Conservation (phyloP, 2,888 invertebrate species). For the Drosophila multiciliata region DNA sequence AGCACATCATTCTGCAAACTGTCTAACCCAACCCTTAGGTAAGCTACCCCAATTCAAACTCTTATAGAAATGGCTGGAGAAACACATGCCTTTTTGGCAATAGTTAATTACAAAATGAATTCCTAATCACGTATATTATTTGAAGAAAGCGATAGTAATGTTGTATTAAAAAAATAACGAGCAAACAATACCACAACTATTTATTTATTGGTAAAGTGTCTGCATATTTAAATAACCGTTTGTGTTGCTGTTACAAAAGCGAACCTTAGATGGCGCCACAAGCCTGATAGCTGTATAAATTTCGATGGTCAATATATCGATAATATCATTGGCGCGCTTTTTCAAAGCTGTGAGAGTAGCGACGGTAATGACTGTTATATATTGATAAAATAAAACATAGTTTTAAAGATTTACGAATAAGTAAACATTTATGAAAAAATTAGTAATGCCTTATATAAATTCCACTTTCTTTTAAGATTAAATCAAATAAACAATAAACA, state of each 20-base stretch:
- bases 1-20: constrained; percentile 26
- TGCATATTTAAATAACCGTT: constrained; percentile 3
- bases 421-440: background rate
- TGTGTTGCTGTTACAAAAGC: background rate
- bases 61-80: background rate
- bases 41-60: background rate
- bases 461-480: background rate
- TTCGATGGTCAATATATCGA: background rate
- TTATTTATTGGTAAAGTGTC: background rate
- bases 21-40: background rate
- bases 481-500: background rate
- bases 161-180: too few species aligned
- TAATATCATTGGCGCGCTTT: background rate
- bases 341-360: background rate
- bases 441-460: background rate
- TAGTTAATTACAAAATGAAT: background rate
- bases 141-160: too few species aligned
- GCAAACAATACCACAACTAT: too few species aligned
- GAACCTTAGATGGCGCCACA: constrained; percentile 20
- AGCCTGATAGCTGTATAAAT: accelerated
- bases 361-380: background rate
- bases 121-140: background rate
- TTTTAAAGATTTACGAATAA: too few species aligned
- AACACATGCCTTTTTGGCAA: background rate
- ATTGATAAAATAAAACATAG: background rate